A percentile compares a stretch with the other conserved stretches of the same genome.
Conservation (phyloP, 1,140 invertebrate genomes). For the Ectropis grisescens region DNA sequence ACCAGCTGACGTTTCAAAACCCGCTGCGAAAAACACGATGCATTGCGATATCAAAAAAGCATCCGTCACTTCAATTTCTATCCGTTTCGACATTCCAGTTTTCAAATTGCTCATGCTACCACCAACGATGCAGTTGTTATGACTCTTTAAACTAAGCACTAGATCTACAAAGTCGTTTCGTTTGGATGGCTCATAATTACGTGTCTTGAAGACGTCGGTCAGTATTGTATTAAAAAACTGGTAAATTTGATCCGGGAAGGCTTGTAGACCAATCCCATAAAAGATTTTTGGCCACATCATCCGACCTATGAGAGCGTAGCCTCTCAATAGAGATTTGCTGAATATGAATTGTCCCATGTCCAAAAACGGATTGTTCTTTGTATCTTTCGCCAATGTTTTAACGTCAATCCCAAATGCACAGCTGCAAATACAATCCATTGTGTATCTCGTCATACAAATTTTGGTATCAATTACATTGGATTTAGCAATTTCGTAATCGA, state of each 20-base stretch:
- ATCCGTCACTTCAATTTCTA: constrained; percentile 19
- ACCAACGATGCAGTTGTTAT: constrained; percentile 9
- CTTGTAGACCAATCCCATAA: constrained; percentile 11
- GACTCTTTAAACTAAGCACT: constrained; percentile 15
- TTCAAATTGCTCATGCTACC: constrained; percentile 14
- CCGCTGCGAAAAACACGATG: constrained; percentile 76
- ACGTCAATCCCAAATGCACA: constrained; percentile 71
- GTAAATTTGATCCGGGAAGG: constrained; percentile 1
- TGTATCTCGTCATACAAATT: constrained; percentile 50
- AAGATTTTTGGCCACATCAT: constrained; percentile 16
- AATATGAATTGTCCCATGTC: constrained; percentile 42
- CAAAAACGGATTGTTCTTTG: constrained; percentile 52
- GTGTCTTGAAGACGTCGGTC: constrained; percentile 6
- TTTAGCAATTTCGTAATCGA: constrained; percentile 16
- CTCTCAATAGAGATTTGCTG: background rate
- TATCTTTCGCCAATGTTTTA: constrained; percentile 55
- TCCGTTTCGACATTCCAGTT: constrained; percentile 1
- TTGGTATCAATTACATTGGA: constrained; percentile 33
- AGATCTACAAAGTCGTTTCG: constrained; percentile 23
- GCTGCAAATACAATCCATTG: constrained; percentile 69
- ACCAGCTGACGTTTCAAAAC: constrained; percentile 65
- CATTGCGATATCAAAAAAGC: constrained; percentile 74
- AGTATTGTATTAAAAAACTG: constrained; percentile 12
- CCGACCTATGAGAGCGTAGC: constrained; percentile 2
- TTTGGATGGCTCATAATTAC: constrained; percentile 7